These are phyloP conservation scores for Sebastes umbrosus DNA, from an alignment of 2,797 vertebrate genomes.

Conservation along the genomic window DNA sequence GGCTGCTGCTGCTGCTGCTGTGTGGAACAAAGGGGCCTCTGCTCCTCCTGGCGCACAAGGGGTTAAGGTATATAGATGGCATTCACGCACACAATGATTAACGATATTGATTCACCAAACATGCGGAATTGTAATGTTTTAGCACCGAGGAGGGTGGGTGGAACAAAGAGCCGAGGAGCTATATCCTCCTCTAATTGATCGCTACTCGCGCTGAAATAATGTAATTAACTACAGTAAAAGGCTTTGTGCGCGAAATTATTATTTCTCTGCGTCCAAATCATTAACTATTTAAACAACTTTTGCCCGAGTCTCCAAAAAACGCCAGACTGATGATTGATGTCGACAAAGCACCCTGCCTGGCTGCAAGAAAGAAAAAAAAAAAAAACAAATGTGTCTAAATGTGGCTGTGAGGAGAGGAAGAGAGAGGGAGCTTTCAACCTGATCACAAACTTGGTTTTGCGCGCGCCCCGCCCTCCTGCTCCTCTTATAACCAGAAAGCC, in stretches of 20 bases:
- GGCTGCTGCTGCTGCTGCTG: not conserved
- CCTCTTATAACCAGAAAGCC: slow-evolving; percentile 83
- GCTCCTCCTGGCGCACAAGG: slow-evolving; percentile 16
- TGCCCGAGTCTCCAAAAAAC: not conserved
- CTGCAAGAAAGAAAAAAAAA: slow-evolving; percentile 21
- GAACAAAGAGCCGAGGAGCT: slow-evolving; percentile 25
- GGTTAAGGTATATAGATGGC: slow-evolving; percentile 48
- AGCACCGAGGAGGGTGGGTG: not conserved
- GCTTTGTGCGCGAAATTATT: not conserved
- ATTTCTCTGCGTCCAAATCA: slow-evolving; percentile 23
- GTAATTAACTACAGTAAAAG: slow-evolving; percentile 19
- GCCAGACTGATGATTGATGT: slow-evolving; percentile 30
- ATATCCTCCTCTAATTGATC: slow-evolving; percentile 18
- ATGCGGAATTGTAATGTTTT: slow-evolving; percentile 20
- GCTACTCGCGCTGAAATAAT: slow-evolving; percentile 1
- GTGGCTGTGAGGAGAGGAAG: slow-evolving; percentile 58
- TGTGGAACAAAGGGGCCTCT: slow-evolving; percentile 51
- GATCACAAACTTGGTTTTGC: slow-evolving; percentile 78
- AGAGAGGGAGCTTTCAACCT: slow-evolving; percentile 72
- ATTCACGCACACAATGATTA: slow-evolving; percentile 33
- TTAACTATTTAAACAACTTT: slow-evolving; percentile 40
- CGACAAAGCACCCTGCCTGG: slow-evolving; percentile 1
- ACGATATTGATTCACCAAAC: slow-evolving; percentile 39
- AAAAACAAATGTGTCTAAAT: slow-evolving; percentile 25
- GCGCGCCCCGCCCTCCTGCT: slow-evolving; percentile 79